phyloP scores from a whole-genome alignment of 2,113 vertebrate genomes.

The Isurus oxyrinchus region DNA sequence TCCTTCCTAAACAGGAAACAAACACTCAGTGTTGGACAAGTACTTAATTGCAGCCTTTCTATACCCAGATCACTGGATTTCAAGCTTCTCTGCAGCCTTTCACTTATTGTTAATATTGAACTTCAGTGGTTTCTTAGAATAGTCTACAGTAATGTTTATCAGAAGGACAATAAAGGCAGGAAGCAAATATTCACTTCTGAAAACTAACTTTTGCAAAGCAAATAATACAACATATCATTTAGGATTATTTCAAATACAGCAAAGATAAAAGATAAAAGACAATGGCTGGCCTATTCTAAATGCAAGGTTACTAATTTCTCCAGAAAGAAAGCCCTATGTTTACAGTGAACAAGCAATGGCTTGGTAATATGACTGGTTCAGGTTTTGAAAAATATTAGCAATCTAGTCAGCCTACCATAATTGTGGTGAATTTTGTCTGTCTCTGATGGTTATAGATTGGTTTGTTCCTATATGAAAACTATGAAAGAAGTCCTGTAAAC shows the following conservation, averaged over 20 bases:
- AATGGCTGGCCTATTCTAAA: not conserved
- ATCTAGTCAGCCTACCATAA: not conserved
- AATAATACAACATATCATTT: not conserved
- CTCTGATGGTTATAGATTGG: not conserved
- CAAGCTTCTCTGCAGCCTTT: not conserved
- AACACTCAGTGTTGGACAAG: not conserved
- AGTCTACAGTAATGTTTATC: not conserved
- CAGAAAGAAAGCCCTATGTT: not conserved
- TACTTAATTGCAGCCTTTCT: not conserved
- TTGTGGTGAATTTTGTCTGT: not conserved
- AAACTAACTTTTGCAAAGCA: not conserved
- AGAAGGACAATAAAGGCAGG: not conserved
- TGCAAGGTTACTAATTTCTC: not conserved
- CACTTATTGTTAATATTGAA: not conserved
- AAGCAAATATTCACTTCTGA: constrained; percentile 2
- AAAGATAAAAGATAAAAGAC: not conserved
- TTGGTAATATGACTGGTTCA: not conserved
- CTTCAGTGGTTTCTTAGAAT: not conserved
- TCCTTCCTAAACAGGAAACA: not conserved
- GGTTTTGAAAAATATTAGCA: not conserved
- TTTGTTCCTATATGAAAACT: not conserved
- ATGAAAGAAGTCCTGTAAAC: not conserved
- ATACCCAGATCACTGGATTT: not conserved
- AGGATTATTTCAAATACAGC: not conserved
- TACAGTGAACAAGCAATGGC: not conserved